These are phyloP conservation scores for Pristis pectinata DNA, from an alignment of 2,797 vertebrate species.

Conservation along the genomic window DNA sequence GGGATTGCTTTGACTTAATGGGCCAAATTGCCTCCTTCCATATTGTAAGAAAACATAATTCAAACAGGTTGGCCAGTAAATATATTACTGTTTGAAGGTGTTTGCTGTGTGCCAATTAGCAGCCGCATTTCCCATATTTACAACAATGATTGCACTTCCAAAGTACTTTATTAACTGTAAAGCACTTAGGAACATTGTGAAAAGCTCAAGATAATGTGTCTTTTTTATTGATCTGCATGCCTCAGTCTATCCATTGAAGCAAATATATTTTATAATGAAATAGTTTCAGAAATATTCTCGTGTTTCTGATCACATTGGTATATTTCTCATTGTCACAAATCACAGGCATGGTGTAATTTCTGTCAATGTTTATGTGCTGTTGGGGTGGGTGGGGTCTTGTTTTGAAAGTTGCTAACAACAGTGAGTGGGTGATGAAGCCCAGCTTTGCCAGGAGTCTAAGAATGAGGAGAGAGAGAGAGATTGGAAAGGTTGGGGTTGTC, in stretches of 20 bases:
- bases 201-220: no score
- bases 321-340: neutral
- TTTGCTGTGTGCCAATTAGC: neutral
- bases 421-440: no score
- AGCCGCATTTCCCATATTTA: neutral
- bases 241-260: neutral
- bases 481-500: neutral
- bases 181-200: neutral
- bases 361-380: neutral
- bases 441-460: neutral
- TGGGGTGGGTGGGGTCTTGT: neutral
- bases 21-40: no score
- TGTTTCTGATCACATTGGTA: neutral
- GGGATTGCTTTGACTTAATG: no score
- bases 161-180: neutral
- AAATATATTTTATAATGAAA: neutral
- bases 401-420: slow-evolving; percentile 1
- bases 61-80: neutral
- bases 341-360: neutral
- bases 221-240: neutral
- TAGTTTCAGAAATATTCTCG: neutral
- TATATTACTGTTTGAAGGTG: neutral
- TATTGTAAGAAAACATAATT: neutral
- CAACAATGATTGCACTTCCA: neutral
- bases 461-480: neutral